phyloP scores from a whole-genome alignment of 2,797 vertebrate species.

The Yasuhikotakia modesta region DNA sequence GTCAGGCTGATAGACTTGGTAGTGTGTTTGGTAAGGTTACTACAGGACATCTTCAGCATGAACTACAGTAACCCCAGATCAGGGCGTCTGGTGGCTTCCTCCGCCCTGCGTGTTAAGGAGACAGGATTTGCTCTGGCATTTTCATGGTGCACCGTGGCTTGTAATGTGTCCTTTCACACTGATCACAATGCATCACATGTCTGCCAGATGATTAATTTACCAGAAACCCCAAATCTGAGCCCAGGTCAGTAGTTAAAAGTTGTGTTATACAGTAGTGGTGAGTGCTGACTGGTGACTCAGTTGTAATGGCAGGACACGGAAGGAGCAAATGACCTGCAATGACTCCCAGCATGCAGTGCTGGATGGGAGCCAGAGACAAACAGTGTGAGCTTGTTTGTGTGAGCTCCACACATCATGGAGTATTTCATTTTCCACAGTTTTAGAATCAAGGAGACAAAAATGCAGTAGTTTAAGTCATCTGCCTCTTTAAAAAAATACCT shows the following conservation, averaged over 20 bases:
- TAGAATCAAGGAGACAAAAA: too few relatives aligned
- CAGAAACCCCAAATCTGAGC: neutral
- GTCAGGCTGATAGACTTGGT: conserved; percentile 38
- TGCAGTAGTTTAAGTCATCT: too few relatives aligned
- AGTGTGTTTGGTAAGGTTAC: conserved; percentile 42
- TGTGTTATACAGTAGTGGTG: neutral
- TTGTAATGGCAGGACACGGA: neutral
- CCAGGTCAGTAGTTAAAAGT: neutral
- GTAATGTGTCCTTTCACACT: conserved; percentile 5
- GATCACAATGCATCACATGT: neutral
- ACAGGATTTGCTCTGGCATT: neutral
- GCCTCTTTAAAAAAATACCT: too few relatives aligned
- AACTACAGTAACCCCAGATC: conserved; percentile 53
- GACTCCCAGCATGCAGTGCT: neutral
- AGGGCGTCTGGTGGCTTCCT: conserved; percentile 29
- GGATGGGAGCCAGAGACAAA: neutral
- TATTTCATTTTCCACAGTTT: too few relatives aligned
- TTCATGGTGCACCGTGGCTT: neutral
- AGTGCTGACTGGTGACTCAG: neutral
- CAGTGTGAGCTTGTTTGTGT: neutral
- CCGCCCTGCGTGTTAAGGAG: conserved; percentile 1
- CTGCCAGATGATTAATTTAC: neutral
- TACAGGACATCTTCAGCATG: conserved; percentile 39
- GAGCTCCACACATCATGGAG: neutral
- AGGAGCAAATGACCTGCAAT: conserved; percentile 29